Conservation (phyloP, 2,797 vertebrate species). For the Melopsittacus undulatus region DNA sequence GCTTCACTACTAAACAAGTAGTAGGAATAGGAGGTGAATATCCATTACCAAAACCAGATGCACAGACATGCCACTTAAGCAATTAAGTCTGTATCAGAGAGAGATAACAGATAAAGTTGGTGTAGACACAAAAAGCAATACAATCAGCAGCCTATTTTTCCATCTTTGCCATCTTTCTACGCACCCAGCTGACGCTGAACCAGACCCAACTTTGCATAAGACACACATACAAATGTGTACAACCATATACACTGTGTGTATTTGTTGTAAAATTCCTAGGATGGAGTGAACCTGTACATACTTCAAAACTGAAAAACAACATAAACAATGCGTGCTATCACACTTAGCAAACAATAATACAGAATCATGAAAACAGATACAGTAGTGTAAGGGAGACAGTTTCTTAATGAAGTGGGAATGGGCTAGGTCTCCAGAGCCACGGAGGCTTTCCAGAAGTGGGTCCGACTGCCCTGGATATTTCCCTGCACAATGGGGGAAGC, state of each 20-base stretch:
- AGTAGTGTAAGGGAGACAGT: neutral
- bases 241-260: neutral
- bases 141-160: slow-evolving; percentile 35
- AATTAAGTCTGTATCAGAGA: slow-evolving; percentile 4
- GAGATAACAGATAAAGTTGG: neutral
- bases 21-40: neutral
- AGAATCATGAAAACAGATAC: slow-evolving; percentile 41
- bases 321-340: neutral
- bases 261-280: slow-evolving; percentile 2
- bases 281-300: neutral
- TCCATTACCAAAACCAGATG: neutral
- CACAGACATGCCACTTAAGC: slow-evolving; percentile 26
- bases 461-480: neutral
- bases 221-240: neutral
- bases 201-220: slow-evolving; percentile 65
- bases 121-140: neutral
- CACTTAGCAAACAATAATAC: slow-evolving; percentile 22
- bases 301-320: slow-evolving; percentile 11
- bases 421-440: neutral
- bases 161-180: slow-evolving; percentile 49
- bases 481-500: neutral
- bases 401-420: slow-evolving; percentile 14
- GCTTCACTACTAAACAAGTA: slow-evolving; percentile 21
- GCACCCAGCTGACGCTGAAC: slow-evolving; percentile 35
- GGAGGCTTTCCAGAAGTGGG: neutral